phyloP scores from a whole-genome alignment of 2,113 vertebrate genomes.

The Cinclus cinclus region DNA sequence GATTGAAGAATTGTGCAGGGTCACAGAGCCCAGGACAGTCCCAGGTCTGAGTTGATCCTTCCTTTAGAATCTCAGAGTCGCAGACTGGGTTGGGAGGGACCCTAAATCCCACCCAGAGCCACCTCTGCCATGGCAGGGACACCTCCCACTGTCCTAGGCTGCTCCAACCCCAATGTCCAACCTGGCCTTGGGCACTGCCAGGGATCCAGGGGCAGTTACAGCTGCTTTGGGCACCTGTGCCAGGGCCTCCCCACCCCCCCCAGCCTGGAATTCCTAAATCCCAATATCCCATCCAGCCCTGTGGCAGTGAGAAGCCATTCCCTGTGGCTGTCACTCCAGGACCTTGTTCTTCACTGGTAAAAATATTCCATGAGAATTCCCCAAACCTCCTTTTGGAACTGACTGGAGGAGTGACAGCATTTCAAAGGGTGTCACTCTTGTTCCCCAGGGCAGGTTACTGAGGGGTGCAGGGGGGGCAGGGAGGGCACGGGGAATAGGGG shows the following conservation, averaged over 20 bases:
- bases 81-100: background rate
- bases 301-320: background rate
- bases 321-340: background rate
- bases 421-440: accelerated
- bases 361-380: accelerated
- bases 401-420: accelerated
- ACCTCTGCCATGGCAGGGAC: background rate
- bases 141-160: background rate
- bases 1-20: background rate
- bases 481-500: too few species aligned
- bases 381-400: accelerated
- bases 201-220: background rate
- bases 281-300: accelerated
- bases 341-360: background rate
- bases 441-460: background rate
- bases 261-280: background rate
- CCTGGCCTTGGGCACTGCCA: background rate
- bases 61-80: background rate
- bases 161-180: background rate
- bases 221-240: background rate
- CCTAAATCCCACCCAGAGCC: accelerated
- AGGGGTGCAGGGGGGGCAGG: background rate
- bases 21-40: background rate
- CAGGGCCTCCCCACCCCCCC: background rate
- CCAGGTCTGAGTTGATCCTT: background rate